Evolutionary conservation across 2,797 vertebrate species (phyloP), one percentile per base, ranked within the genome.

Genomic region (Tapirus indicus): DNA sequence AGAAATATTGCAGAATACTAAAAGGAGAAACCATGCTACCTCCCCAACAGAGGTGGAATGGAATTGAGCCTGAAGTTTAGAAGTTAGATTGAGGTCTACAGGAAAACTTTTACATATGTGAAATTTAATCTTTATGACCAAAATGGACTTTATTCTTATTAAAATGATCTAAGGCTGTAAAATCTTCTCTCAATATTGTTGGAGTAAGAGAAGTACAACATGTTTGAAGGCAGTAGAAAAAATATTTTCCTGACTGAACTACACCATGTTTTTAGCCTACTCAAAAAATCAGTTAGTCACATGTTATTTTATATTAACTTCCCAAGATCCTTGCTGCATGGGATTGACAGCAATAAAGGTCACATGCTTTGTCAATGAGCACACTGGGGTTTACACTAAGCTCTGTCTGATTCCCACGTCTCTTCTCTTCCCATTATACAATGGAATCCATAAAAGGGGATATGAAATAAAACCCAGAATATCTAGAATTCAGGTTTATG

Each of bases 41-140:
- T 93, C 44, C n/a, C 9, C 23, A 78, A 23, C 41, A 89, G 4
- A 92, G 54, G 7, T 47, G 9, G 41, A 94, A 49, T 13, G 25
- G 7, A 72, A 90, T 47, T 80, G 38, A 90, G 29, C 71, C 9
- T 62, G 12, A 79, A 71, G 35, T 83, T 87, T 82, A 60, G 29
- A 85, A 29, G 83, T 94, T 89, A 82, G 17, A 58, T 58, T 89
- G 29, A 87, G 87, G 16, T 88, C 21, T 72, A 90, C 8, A 87
- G 32, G 47, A 75, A 96, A 64, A 1, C 12, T 83, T 79, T 82
- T 74, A 83, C 88, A 20, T 62, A 66, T 7, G 7, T 86, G 4
- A 71, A 91, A 78, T 16, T 86, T 58, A 47, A 92, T 92, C 38
- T 64, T 56, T 44, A 41, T 52, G 16, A 27, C 4, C 69, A 66